Evolutionary conservation across 2,888 invertebrate genomes (phyloP).

Genomic region (Prosopocoilus inquinatus): DNA sequence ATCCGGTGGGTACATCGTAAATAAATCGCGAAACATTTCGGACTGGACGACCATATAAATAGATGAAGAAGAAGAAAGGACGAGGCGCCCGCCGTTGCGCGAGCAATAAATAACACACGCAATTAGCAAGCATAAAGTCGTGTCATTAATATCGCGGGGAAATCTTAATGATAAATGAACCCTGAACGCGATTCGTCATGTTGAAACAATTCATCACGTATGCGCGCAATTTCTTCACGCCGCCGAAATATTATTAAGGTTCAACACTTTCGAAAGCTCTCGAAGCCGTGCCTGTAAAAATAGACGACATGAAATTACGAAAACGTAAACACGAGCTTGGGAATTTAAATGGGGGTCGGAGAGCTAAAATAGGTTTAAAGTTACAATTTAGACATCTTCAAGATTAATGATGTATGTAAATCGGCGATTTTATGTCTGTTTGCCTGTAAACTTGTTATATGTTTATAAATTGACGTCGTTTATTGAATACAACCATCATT

Average conservation of each 20-base stretch:
- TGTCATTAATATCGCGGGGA: conserved; percentile 33
- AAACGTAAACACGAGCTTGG: conserved; percentile 16
- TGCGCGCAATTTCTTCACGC: conserved; percentile 26
- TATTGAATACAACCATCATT: conserved; percentile 24
- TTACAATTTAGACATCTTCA: conserved; percentile 40
- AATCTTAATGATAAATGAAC: conserved; percentile 34
- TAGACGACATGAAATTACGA: conserved; percentile 19
- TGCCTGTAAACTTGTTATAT: conserved; percentile 12
- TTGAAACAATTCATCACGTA: conserved; percentile 34
- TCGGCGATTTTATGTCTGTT: conserved; percentile 36
- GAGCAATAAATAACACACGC: conserved; percentile 34
- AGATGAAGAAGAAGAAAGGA: background rate
- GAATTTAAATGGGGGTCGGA: conserved; percentile 32
- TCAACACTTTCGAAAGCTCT: too few relatives aligned
- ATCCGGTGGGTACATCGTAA: background rate
- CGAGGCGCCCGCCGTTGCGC: conserved; percentile 2
- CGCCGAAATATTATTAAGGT: conserved; percentile 5
- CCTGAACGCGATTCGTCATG: conserved; percentile 36
- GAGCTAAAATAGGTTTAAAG: conserved; percentile 34
- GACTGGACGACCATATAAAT: background rate
- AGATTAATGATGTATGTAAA: conserved; percentile 42
- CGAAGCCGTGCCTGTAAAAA: conserved; percentile 8
- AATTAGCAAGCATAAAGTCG: conserved; percentile 35
- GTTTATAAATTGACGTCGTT: conserved; percentile 23
- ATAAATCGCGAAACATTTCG: background rate